These are phyloP conservation scores for Drosophila micromelanica DNA, from an alignment of 1,140 invertebrate genomes.

Conservation along the genomic window DNA sequence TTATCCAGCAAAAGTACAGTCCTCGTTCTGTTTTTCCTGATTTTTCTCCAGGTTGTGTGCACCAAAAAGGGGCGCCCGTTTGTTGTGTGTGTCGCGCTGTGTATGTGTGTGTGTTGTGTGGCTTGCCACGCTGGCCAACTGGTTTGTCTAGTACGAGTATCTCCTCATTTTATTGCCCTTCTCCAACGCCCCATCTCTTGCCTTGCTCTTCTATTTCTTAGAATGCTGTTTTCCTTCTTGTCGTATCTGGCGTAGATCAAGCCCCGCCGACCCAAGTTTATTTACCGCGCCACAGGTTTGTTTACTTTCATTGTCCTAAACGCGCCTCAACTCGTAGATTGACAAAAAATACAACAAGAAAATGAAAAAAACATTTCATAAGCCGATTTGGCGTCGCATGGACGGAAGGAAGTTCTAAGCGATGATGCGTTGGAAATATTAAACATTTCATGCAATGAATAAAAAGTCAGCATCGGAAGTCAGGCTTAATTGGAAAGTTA, in stretches of 20 bases:
- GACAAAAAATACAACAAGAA: conserved; percentile 26
- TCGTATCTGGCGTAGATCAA: conserved; percentile 59
- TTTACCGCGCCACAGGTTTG: conserved; percentile 64
- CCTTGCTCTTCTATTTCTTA: conserved; percentile 60
- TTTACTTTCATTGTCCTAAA: conserved; percentile 48
- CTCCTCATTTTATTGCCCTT: conserved; percentile 55
- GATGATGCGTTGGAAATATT: conserved; percentile 71
- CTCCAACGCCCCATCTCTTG: conserved; percentile 12
- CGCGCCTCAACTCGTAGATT: conserved; percentile 5
- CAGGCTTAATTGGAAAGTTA: conserved; percentile 39
- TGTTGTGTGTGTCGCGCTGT: neutral
- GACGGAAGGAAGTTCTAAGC: conserved; percentile 70
- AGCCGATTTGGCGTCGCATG: conserved; percentile 64
- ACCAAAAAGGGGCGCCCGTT: conserved; percentile 22
- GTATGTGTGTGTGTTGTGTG: conserved; percentile 27
- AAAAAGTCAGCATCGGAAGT: conserved; percentile 39
- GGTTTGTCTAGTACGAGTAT: conserved; percentile 75
- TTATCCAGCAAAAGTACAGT: conserved; percentile 59
- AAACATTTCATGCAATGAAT: conserved; percentile 25
- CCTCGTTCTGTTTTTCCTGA: conserved; percentile 69
- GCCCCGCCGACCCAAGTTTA: conserved; percentile 62
- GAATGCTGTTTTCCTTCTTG: conserved; percentile 71
- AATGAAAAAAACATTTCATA: conserved; percentile 43
- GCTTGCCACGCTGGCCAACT: conserved; percentile 53
- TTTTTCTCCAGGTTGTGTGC: conserved; percentile 60